Base-by-base conservation (phyloP, 2,888 invertebrate species). In the Chromoteleia sp. region DNA sequence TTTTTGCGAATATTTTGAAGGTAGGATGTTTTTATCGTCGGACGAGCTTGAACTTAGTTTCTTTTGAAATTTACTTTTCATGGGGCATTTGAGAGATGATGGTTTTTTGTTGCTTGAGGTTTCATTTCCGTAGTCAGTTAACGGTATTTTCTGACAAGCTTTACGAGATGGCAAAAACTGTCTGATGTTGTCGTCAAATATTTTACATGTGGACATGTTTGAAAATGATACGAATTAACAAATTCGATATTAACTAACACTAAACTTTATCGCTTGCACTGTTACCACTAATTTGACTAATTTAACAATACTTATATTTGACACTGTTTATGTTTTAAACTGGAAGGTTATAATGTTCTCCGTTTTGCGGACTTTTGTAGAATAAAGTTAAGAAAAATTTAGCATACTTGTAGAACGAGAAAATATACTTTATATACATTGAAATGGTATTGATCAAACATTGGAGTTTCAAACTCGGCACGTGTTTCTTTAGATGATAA, bases 11-110 rank as follows among this genome's bases (percentile, higher is more conserved):
- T 71, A 68, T 59, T 81, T 81, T 1, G 73, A 56, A 0, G 73
- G 73, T 14, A 73, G 12, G 15, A 71, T 56, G 41, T 56, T 67
- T 52, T 61, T 59, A 2, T 67, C 67, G 0, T 71, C 52, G 2
- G 19, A n/a, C 1, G 59, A 71, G 8, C 12, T 33, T 10, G 30
- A 45, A 41, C 3, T 48, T 5, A 17, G 6, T 10, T 54, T 52
- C 10, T 67, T 81, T 48, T 81, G 67, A 14, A 81, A 52, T 58
- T 81, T 81, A 39, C 25, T 71, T 73, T 73, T 76, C n/a, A 71
- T 73, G 5, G 67, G 59, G 17, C 52, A 65, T 52, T 75, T 81
- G 0, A 75, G 12, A 12, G 61, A 30, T 7, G 71, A 71, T 10
- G 65, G 19, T 54, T 50, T 67, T 50, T 70, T 59, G 6, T 29